Evolutionary conservation across 2,888 invertebrate species (phyloP), one percentile per base, ranked within the genome.

Genomic region (Agrilus cyanescens): DNA sequence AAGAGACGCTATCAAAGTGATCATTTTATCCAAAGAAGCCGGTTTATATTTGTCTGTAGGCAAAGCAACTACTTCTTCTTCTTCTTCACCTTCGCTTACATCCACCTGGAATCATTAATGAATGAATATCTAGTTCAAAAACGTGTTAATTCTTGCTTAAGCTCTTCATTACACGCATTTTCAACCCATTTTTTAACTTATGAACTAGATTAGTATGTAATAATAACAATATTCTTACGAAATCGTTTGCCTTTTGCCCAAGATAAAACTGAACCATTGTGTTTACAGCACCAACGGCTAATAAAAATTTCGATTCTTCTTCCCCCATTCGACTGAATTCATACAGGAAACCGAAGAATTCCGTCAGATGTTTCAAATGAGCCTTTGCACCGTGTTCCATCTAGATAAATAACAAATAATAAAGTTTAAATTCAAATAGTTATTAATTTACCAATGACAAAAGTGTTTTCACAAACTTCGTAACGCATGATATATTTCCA

Each of bases 251-350:
- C 55, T 82, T 88, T 56, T 89, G 85, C 13, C 89, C 90, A 41
- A 95, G 73, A 70, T 94, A 95, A 67, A 94, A 95, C 62, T 85
- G 84, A 36, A 93, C 83, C 78, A 94, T 87, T 43, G 82, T 85
- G 45, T 87, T 82, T 49, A 95, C 91, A 30, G 91, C 86, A 59
- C 88, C 86, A 43, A 87, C 81, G 18, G 85, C 78, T 49, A 93
- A 72, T 57, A 95, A 71, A 67, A 94, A 95, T 61, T 82, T 77
- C 20, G 87, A 84, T 63, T 95, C 94, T 56, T 90, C 90, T 49
- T 91, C 91, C 0, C 94, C 93, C 87, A 93, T 88, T 63, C 91
- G 85, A 53, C 91, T 89, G 66, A 94, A 94, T 65, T 95, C 94
- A 62, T 89, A 85, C 48, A 95, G 69, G 55, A 95, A 77, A 32